phyloP scores from a whole-genome alignment of 2,888 invertebrate genomes.

The Anodontia alba region DNA sequence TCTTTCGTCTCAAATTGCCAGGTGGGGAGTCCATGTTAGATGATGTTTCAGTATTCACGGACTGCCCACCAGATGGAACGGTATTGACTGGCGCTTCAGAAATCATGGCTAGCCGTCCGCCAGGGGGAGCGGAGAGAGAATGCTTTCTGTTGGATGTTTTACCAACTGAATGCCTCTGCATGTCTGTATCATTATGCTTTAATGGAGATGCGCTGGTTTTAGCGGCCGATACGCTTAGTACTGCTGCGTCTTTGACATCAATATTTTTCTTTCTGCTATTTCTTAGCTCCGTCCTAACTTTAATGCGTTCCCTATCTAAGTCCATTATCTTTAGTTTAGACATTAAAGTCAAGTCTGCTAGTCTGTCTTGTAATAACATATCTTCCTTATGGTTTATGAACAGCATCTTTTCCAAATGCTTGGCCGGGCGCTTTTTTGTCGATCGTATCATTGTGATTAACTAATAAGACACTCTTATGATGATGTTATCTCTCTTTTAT shows the following conservation, averaged over 20 bases:
- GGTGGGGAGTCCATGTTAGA: too few relatives aligned
- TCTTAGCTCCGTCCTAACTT: conserved; percentile 67
- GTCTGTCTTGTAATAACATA: conserved; percentile 57
- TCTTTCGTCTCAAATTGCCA: neutral
- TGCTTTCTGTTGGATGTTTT: neutral
- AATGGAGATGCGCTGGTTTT: too few relatives aligned
- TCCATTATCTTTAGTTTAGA: conserved; percentile 67
- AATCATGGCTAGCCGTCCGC: neutral
- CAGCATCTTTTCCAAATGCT: conserved; percentile 73
- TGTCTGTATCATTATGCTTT: neutral
- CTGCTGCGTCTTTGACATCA: conserved; percentile 51
- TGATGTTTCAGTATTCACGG: neutral
- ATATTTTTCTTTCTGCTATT: conserved; percentile 65
- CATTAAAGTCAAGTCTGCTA: conserved; percentile 60
- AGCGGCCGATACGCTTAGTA: conserved; percentile 25
- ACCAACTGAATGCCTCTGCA: too few relatives aligned
- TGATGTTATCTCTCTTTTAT: too few relatives aligned
- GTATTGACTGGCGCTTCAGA: neutral
- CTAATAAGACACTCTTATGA: too few relatives aligned
- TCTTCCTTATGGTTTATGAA: conserved; percentile 75
- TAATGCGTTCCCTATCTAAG: conserved; percentile 67
- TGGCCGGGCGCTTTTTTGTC: conserved; percentile 62
- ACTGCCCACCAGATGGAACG: neutral
- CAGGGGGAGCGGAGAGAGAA: neutral
- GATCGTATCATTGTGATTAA: conserved; percentile 33